A percentile compares a stretch with the other conserved stretches of the same genome.
Conservation (phyloP, 2,888 invertebrate species). For the Argynnis bischoffii region DNA sequence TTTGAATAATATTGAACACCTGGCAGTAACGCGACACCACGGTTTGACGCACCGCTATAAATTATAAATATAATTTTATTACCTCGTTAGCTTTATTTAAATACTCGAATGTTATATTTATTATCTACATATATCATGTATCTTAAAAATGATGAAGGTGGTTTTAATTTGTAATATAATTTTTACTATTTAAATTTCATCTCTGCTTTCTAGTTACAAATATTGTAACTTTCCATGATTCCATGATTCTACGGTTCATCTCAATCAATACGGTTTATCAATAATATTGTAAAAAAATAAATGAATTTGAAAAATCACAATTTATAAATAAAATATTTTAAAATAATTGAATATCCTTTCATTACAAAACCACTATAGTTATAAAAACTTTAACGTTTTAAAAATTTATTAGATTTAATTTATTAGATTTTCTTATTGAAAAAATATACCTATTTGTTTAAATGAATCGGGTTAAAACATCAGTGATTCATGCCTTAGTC, state of each 20-base stretch:
- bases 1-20: constrained; percentile 53
- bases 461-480: constrained; percentile 27
- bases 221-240: no score
- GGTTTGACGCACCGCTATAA: constrained; percentile 30
- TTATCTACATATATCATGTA: constrained; percentile 11
- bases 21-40: constrained; percentile 55
- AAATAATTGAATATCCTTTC: constrained; percentile 6
- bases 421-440: constrained; percentile 2
- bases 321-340: no score
- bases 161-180: neutral
- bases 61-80: constrained; percentile 34
- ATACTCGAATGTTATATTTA: constrained; percentile 18
- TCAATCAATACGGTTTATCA: no score
- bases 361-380: constrained; percentile 14
- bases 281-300: no score
- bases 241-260: no score
- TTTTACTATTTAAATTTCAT: no score
- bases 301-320: no score
- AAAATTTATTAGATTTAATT: no score
- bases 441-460: neutral
- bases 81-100: constrained; percentile 26
- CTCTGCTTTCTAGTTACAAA: no score
- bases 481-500: constrained; percentile 30
- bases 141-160: neutral
- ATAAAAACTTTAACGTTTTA: constrained; percentile 11